Percentiles rank a stretch among this genome's conserved stretches.
Conservation (phyloP, 1,140 invertebrate species). For the Drosophila arawakana region DNA sequence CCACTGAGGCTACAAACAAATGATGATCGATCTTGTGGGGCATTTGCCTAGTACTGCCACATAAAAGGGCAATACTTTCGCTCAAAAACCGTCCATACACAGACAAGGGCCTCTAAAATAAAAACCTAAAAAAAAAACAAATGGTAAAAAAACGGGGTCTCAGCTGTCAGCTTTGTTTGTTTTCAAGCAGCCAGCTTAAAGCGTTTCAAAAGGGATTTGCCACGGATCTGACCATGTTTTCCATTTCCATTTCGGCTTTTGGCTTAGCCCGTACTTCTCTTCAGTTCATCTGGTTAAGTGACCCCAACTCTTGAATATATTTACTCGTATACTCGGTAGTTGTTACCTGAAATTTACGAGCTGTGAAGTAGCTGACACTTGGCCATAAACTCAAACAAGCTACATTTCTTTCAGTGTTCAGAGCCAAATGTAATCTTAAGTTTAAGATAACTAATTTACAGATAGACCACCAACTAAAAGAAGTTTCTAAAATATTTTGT, state of each 20-base stretch:
- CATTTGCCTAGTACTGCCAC: constrained; percentile 25
- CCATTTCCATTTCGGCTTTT: constrained; percentile 16
- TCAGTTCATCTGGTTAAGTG: constrained; percentile 31
- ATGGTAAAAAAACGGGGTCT: constrained; percentile 17
- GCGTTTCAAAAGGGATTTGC: constrained; percentile 81
- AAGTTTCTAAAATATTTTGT: no score
- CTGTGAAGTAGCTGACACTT: constrained; percentile 9
- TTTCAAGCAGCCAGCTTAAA: constrained; percentile 71
- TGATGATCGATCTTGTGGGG: constrained; percentile 76
- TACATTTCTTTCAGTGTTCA: neutral
- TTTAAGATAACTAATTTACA: no score
- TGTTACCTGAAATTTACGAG: constrained; percentile 2
- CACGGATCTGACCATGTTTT: constrained; percentile 73
- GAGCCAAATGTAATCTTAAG: neutral
- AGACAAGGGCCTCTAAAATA: constrained; percentile 26
- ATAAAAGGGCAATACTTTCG: constrained; percentile 72
- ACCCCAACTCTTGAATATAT: neutral
- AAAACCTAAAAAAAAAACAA: constrained; percentile 4
- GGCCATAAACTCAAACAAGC: neutral
- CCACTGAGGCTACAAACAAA: constrained; percentile 71
- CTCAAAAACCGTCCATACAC: constrained; percentile 36
- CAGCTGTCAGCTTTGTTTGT: constrained; percentile 82
- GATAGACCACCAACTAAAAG: no score
- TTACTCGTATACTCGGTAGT: neutral
- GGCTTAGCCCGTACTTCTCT: constrained; percentile 45